Evolutionary conservation across 2,797 vertebrate species (phyloP), one percentile per base, ranked within the genome.

Genomic region (Ctenochaetus hawaiiensis): DNA sequence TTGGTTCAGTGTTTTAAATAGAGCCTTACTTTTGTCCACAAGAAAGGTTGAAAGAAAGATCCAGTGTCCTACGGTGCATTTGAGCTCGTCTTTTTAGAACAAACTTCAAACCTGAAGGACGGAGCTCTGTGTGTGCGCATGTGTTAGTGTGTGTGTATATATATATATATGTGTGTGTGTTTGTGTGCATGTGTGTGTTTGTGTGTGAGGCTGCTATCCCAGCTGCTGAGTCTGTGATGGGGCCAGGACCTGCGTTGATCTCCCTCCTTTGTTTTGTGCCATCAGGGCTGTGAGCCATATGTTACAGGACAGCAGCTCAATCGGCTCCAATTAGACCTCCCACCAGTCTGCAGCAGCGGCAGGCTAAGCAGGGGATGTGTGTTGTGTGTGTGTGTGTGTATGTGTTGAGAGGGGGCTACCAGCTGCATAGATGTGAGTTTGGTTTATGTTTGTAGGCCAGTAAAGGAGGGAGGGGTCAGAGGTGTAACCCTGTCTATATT

Each of bases 251-350:
- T 78, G 51, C 5, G 47, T 78, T 77, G 76, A 70, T 79, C 78
- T 80, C 71, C 81, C 81, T 74, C 67, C 68, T 86, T 88, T 86
- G 81, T 89, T 82, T 82, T 77, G 66, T 16, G 44, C 75, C 81
- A 56, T 85, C 77, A 75, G 86, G 86, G 72, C 92, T 79, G 67
- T 80, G 67, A 82, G 90, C 91, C 93, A 93, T 93, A 93, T 95
- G 94, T 79, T 90, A 77, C 77, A 79, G 85, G 87, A 92, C 93
- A 90, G 90, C 83, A 79, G 77, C 83, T 84, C 80, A 89, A 82
- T 90, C 84, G 91, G 88, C 82, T 91, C 84, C 88, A 91, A 90
- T 94, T 91, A 94, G 88, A 83, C 82, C 82, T 88, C 81, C 72
- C 77, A 78, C 78, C 70, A 74, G 83, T 86, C 57, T 59, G 37